Conservation (phyloP, 2,888 invertebrate species). For the Serrognathus titanus region DNA sequence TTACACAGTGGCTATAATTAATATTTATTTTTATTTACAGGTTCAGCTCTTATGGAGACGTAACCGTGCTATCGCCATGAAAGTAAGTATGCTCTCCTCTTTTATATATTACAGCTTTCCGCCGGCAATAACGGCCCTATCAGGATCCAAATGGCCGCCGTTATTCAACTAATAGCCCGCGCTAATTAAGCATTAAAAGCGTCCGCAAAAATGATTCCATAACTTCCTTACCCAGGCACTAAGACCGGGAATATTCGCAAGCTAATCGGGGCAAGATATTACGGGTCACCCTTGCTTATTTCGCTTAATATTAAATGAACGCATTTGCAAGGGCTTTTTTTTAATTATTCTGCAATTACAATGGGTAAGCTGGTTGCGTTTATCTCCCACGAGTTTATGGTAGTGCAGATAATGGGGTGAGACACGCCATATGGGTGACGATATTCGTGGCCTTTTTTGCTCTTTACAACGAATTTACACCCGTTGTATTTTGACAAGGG, state of each 20-base stretch:
- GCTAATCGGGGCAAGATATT: slow-evolving; percentile 2
- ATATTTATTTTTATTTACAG: slow-evolving; percentile 5
- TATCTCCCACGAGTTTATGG: background rate
- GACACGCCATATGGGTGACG: no score
- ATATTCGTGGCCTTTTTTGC: no score
- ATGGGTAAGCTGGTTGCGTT: slow-evolving; percentile 18
- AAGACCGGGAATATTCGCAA: slow-evolving; percentile 9
- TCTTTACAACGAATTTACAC: no score
- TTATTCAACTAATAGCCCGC: background rate
- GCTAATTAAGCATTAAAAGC: slow-evolving; percentile 9
- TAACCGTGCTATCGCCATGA: background rate
- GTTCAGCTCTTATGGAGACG: slow-evolving; percentile 7
- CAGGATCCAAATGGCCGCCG: background rate
- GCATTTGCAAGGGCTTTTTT: slow-evolving; percentile 35
- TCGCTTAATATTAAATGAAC: slow-evolving; percentile 38
- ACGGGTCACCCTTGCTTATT: slow-evolving; percentile 26
- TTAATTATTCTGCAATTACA: slow-evolving; percentile 32
- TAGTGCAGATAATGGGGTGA: no score
- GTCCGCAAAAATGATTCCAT: background rate
- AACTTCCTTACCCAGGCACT: background rate
- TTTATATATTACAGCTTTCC: background rate
- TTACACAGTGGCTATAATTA: no score
- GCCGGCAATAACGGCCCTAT: no score
- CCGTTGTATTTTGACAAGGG: no score
- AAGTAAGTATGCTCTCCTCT: slow-evolving; percentile 6